A percentile compares a stretch with the other conserved stretches of the same genome.
These are phyloP conservation scores for Norana najaformis DNA, from an alignment of 2,888 invertebrate genomes.

Conservation along the genomic window DNA sequence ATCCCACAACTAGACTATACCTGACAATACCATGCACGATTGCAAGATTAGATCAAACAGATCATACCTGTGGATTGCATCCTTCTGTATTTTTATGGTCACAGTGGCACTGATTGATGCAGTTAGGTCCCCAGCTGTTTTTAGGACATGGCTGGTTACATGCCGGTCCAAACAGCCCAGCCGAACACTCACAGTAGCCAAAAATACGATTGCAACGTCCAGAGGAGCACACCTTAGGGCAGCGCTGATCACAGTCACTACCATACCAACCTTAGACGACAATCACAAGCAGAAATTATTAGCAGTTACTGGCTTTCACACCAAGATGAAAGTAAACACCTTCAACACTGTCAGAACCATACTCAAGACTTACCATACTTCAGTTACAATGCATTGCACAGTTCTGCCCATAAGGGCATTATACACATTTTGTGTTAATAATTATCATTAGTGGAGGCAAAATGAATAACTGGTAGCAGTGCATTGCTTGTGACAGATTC, in stretches of 20 bases:
- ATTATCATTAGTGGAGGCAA: no score
- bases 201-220: slow-evolving; percentile 63
- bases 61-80: slow-evolving; percentile 60
- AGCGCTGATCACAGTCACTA: slow-evolving; percentile 58
- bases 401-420: no score
- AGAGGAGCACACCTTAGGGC: slow-evolving; percentile 59
- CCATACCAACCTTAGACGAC: slow-evolving; percentile 56
- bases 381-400: no score
- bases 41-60: neutral
- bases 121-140: slow-evolving; percentile 80
- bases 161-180: slow-evolving; percentile 68
- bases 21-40: neutral
- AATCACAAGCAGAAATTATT: slow-evolving; percentile 22
- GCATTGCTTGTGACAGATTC: no score
- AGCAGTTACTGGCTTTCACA: neutral
- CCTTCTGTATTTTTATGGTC: slow-evolving; percentile 51
- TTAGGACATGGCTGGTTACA: slow-evolving; percentile 87
- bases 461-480: no score
- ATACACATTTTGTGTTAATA: no score
- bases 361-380: neutral
- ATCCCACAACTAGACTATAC: neutral
- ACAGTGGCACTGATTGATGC: slow-evolving; percentile 64
- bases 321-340: neutral
- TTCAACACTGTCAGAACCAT: neutral
- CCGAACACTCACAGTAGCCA: slow-evolving; percentile 63